These are phyloP conservation scores for Zosterops japonicus DNA, from an alignment of 2,113 vertebrate species.

Conservation along the genomic window DNA sequence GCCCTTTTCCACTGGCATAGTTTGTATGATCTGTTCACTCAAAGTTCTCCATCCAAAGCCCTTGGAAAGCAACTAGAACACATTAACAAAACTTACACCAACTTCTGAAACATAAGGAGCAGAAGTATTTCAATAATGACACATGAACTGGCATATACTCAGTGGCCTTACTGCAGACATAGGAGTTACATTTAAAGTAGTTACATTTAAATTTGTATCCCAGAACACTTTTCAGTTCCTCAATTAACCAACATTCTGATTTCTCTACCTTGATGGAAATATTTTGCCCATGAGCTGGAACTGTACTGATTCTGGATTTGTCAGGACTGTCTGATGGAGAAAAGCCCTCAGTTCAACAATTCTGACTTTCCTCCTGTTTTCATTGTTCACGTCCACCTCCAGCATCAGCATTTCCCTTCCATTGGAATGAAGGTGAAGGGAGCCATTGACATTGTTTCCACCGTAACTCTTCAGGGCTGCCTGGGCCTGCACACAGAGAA, in stretches of 20 bases:
- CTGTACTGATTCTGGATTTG: conserved; percentile 37
- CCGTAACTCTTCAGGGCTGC: conserved; percentile 35
- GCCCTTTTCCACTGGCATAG: neutral
- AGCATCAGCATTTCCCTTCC: conserved; percentile 69
- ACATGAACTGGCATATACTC: neutral
- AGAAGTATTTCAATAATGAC: neutral
- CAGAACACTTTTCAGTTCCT: neutral
- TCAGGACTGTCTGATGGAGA: conserved; percentile 75
- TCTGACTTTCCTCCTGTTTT: conserved; percentile 24
- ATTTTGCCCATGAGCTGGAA: conserved; percentile 74
- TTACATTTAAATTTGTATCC: neutral
- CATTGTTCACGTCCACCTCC: conserved; percentile 63
- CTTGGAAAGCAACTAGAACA: neutral
- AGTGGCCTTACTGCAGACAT: neutral
- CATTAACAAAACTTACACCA: neutral
- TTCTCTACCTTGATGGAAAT: conserved; percentile 77
- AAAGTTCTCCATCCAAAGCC: neutral
- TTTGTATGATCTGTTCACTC: neutral
- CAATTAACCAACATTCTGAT: neutral
- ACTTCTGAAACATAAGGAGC: neutral
- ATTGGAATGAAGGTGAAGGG: conserved; percentile 63
- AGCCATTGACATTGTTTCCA: conserved; percentile 60
- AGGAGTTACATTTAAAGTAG: neutral
- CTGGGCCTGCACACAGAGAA: conserved; percentile 66
- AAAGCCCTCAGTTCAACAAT: conserved; percentile 50